These are phyloP conservation scores for Siphonodentalium dalli DNA, from an alignment of 2,888 invertebrate genomes.

Conservation along the genomic window DNA sequence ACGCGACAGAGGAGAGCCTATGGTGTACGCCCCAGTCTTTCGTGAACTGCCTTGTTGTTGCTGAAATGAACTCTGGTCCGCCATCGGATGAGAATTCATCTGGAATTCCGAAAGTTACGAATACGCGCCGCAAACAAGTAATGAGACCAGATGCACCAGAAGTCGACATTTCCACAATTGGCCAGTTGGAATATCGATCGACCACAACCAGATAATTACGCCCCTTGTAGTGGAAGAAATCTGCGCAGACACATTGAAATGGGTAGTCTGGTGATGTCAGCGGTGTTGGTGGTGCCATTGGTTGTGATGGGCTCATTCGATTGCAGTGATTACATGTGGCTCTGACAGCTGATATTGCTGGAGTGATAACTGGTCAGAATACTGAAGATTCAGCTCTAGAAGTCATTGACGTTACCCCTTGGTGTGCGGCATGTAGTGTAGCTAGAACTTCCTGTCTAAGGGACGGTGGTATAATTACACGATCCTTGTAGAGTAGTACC, in stretches of 20 bases:
- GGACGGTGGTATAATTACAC: slow-evolving; percentile 34
- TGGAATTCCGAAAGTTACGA: slow-evolving; percentile 35
- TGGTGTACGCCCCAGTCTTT: slow-evolving; percentile 41
- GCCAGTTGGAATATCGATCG: slow-evolving; percentile 40
- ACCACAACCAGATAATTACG: slow-evolving; percentile 33
- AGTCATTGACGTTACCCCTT: slow-evolving; percentile 35
- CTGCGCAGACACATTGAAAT: slow-evolving; percentile 29
- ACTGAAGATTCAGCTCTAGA: slow-evolving; percentile 36
- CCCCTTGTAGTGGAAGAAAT: slow-evolving; percentile 29
- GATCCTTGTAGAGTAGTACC: slow-evolving; percentile 30
- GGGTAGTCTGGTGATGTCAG: slow-evolving; percentile 26
- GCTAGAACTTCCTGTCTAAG: slow-evolving; percentile 25
- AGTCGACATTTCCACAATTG: slow-evolving; percentile 26
- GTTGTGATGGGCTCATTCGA: slow-evolving; percentile 33
- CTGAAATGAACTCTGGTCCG: slow-evolving; percentile 36
- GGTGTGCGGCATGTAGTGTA: slow-evolving; percentile 39
- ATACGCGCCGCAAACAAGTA: slow-evolving; percentile 28
- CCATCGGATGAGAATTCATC: slow-evolving; percentile 40
- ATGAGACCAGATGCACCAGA: slow-evolving; percentile 27
- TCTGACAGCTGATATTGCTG: slow-evolving; percentile 20
- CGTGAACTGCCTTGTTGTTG: slow-evolving; percentile 31
- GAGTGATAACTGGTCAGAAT: slow-evolving; percentile 40
- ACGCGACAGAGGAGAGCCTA: slow-evolving; percentile 40
- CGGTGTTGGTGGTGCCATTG: slow-evolving; percentile 33
- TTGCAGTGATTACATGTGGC: slow-evolving; percentile 22